Conservation (phyloP, 2,113 vertebrate species). For the Campylorhamphus procurvoides region DNA sequence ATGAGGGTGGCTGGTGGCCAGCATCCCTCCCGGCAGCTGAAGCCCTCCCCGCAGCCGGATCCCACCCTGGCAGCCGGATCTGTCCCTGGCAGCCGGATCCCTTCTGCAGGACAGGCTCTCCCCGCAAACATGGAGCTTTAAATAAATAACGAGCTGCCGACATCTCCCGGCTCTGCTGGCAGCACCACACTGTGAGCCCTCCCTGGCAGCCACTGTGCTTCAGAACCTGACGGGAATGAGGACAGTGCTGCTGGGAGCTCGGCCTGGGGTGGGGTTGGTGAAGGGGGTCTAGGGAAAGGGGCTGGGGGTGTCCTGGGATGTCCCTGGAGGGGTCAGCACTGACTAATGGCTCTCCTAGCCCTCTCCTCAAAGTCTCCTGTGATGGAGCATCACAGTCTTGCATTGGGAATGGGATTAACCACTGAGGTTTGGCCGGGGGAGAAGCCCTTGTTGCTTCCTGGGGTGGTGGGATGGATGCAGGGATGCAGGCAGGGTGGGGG, state of each 20-base stretch:
- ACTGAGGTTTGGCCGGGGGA: not conserved
- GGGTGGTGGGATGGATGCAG: accelerated
- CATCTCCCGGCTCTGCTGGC: not conserved
- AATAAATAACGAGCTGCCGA: conserved; percentile 20
- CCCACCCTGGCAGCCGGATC: not conserved
- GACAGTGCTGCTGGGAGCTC: not conserved
- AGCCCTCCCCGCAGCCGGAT: not conserved
- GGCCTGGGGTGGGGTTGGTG: not conserved
- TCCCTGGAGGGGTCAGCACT: not conserved
- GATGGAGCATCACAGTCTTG: not conserved
- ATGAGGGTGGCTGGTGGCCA: not conserved
- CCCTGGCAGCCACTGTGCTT: not conserved
- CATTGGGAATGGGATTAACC: not conserved
- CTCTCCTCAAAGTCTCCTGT: not conserved
- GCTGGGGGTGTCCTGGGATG: not conserved
- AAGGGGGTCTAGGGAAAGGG: not conserved
- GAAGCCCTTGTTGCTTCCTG: not conserved
- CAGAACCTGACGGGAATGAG: not conserved
- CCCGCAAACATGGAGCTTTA: not conserved
- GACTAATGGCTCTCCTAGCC: not conserved
- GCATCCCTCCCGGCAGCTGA: not conserved
- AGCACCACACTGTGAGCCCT: not conserved
- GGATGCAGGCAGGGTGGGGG: not conserved
- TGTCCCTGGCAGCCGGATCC: not conserved
- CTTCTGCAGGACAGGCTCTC: not conserved